phyloP scores from a whole-genome alignment of 2,888 invertebrate genomes.

The Didymodactylos carnosus region DNA sequence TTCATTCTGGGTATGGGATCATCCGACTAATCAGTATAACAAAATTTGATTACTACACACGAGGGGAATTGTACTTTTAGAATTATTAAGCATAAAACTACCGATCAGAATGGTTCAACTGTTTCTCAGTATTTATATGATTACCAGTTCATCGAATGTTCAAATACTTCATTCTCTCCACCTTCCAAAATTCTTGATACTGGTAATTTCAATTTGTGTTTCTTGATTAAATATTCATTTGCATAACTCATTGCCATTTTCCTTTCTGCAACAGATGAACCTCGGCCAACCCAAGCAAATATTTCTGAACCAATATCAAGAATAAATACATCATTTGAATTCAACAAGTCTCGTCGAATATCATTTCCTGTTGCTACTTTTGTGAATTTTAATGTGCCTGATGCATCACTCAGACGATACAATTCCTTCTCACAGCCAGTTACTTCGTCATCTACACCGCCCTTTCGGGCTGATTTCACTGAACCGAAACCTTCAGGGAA shows the following conservation, averaged over 20 bases:
- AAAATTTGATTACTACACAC: too few relatives aligned
- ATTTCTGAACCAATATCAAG: constrained; percentile 24
- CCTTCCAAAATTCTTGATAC: background rate
- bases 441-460: background rate
- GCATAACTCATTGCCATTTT: constrained; percentile 30
- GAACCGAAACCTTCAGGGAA: background rate
- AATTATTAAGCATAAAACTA: too few relatives aligned
- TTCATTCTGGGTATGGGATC: too few relatives aligned
- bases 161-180: background rate
- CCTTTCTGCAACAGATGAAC: constrained; percentile 23
- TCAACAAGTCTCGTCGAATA: background rate
- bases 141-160: too few relatives aligned
- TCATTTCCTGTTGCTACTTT: background rate
- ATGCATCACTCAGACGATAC: constrained; percentile 18
- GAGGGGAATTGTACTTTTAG: too few relatives aligned
- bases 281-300: constrained; percentile 29
- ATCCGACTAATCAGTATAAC: too few relatives aligned
- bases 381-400: constrained; percentile 20
- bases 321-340: constrained; percentile 26
- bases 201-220: background rate
- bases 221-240: background rate
- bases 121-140: too few relatives aligned
- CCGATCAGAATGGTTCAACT: too few relatives aligned
- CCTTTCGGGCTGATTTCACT: background rate
- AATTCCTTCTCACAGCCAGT: background rate